A percentile compares a stretch with the other conserved stretches of the same genome.
Conservation (phyloP, 2,113 vertebrate genomes). For the Etia nguti region DNA sequence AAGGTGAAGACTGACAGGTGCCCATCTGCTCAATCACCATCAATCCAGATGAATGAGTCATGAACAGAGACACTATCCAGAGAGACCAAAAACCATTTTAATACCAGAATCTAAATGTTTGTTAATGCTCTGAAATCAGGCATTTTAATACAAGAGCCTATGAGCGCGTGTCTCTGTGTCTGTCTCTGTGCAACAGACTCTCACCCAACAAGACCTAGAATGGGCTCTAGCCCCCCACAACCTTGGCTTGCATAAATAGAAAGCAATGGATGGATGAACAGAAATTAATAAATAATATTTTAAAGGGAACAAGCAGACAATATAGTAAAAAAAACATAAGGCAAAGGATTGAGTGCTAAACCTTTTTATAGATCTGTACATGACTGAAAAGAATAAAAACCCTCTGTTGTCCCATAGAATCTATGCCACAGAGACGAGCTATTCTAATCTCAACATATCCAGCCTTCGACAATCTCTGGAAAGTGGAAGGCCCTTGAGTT, state of each 20-base stretch:
- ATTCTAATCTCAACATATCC: slow-evolving; percentile 59
- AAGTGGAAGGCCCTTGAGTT: slow-evolving; percentile 73
- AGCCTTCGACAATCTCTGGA: slow-evolving; percentile 68
- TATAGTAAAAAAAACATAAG: background rate
- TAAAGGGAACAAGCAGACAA: background rate
- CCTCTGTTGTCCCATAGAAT: slow-evolving; percentile 23
- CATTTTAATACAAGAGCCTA: background rate
- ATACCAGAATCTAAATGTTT: background rate
- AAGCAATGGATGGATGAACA: background rate
- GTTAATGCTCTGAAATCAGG: background rate
- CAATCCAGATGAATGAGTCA: background rate
- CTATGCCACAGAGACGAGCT: slow-evolving; percentile 50
- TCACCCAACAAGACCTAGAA: background rate
- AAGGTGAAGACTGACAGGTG: background rate
- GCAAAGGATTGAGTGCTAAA: background rate
- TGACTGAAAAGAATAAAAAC: slow-evolving; percentile 33
- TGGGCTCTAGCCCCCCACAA: background rate
- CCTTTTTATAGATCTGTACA: slow-evolving; percentile 41
- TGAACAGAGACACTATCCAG: background rate
- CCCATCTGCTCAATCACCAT: background rate
- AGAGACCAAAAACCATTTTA: background rate
- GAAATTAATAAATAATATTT: background rate
- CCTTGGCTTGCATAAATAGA: background rate
- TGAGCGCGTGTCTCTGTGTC: background rate
- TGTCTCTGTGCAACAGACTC: background rate